Conservation (phyloP, 2,113 vertebrate genomes). For the Pedionomus torquatus region DNA sequence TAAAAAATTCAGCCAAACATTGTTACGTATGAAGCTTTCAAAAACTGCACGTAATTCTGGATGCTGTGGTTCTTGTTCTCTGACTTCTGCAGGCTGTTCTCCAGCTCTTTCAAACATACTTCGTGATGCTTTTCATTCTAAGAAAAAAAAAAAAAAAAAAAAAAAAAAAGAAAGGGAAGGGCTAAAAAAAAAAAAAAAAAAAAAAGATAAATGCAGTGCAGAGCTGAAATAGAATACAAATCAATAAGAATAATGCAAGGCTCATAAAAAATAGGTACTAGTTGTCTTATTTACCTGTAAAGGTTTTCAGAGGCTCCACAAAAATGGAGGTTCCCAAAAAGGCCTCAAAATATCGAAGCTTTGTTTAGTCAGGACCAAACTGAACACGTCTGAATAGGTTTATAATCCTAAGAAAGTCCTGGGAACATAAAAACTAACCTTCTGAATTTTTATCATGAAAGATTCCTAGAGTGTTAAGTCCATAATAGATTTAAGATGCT, state of each 20-base stretch:
- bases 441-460: neutral
- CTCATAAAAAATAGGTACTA: neutral
- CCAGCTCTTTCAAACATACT: conserved; percentile 83
- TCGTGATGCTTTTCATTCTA: conserved; percentile 82
- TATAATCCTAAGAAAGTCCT: neutral
- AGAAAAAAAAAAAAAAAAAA: conserved; percentile 36
- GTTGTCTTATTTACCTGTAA: neutral
- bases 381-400: neutral
- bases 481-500: neutral
- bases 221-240: neutral
- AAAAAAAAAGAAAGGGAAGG: no score
- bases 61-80: conserved; percentile 87
- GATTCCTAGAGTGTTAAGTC: neutral
- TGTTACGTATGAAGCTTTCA: conserved; percentile 84
- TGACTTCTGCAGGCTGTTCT: conserved; percentile 85
- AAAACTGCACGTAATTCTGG: conserved; percentile 87
- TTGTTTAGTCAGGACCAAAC: neutral
- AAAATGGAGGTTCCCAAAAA: neutral
- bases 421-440: neutral
- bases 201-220: neutral
- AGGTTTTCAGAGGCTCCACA: neutral
- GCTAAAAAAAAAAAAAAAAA: conserved; percentile 30
- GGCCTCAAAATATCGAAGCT: neutral
- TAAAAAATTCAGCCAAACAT: conserved; percentile 81
- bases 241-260: neutral